Evolutionary conservation across 2,797 vertebrate species (phyloP).

Genomic region (Rachycentron canadum): DNA sequence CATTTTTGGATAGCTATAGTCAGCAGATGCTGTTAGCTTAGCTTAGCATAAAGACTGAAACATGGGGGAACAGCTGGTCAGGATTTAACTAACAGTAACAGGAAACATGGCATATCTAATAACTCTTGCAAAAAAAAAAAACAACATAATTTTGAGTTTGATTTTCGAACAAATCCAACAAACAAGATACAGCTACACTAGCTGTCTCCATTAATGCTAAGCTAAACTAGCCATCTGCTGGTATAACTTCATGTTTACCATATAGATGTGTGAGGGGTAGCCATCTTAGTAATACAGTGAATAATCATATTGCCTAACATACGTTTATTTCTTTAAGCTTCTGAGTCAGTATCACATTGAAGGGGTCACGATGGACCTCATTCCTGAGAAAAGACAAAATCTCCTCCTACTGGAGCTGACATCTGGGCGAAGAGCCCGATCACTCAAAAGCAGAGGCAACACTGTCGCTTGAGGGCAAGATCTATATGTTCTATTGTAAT

Average conservation of each 20-base stretch:
- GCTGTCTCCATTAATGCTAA: not conserved
- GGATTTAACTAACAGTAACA: not conserved
- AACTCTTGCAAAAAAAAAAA: not conserved
- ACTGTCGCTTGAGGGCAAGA: slow-evolving; percentile 9
- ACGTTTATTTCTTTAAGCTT: slow-evolving; percentile 16
- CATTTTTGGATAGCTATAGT: not conserved
- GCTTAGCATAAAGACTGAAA: not conserved
- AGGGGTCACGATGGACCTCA: not conserved
- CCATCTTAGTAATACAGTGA: not conserved
- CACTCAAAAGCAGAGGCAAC: slow-evolving; percentile 6
- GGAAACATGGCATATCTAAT: not conserved
- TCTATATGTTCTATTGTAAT: slow-evolving; percentile 52
- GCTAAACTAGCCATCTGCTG: not conserved
- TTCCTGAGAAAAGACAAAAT: not conserved
- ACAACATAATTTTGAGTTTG: not conserved
- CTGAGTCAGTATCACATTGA: not conserved
- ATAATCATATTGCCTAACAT: slow-evolving; percentile 3
- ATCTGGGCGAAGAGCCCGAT: not conserved
- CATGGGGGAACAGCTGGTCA: not conserved
- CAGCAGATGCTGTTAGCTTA: not conserved
- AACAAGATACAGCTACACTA: not conserved
- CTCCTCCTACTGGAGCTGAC: slow-evolving; percentile 9
- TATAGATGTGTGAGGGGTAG: no score
- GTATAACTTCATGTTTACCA: not conserved
- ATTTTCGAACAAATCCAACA: not conserved